Conservation (phyloP, 2,888 invertebrate species). For the Cantharis rustica region DNA sequence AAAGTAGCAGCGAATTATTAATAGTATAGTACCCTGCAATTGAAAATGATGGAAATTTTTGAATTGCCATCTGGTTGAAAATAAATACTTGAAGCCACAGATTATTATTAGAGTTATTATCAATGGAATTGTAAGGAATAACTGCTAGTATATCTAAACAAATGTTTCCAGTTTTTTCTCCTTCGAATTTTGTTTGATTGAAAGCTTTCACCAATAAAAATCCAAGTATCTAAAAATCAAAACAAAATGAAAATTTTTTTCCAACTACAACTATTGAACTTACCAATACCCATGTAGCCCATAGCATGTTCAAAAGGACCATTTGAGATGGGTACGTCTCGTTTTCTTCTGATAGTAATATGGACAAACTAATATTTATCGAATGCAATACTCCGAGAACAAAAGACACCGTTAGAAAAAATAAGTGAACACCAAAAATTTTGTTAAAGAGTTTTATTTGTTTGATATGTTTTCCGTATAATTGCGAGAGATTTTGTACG, state of each 20-base stretch:
- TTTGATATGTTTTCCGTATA: not conserved
- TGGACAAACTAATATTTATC: not conserved
- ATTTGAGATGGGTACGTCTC: not conserved
- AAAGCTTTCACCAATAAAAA: not conserved
- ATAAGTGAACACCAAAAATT: not conserved
- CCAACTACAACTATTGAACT: not conserved
- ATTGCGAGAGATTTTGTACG: not conserved
- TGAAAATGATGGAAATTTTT: not conserved
- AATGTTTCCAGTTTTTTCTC: not conserved
- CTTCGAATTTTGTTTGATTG: not conserved
- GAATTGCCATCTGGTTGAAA: not conserved
- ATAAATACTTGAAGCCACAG: not conserved
- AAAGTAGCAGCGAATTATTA: not conserved
- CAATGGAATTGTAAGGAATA: not conserved
- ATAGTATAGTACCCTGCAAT: not conserved
- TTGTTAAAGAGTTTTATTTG: not conserved
- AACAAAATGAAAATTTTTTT: no score
- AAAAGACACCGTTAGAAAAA: not conserved
- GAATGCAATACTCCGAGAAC: not conserved
- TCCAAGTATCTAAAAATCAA: not conserved
- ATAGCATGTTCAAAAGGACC: not conserved
- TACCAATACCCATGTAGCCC: not conserved
- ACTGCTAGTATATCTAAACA: not conserved
- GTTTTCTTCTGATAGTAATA: no score
- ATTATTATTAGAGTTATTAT: not conserved